Evolutionary conservation across 2,888 invertebrate genomes (phyloP).

Genomic region (Coleophora deauratella): DNA sequence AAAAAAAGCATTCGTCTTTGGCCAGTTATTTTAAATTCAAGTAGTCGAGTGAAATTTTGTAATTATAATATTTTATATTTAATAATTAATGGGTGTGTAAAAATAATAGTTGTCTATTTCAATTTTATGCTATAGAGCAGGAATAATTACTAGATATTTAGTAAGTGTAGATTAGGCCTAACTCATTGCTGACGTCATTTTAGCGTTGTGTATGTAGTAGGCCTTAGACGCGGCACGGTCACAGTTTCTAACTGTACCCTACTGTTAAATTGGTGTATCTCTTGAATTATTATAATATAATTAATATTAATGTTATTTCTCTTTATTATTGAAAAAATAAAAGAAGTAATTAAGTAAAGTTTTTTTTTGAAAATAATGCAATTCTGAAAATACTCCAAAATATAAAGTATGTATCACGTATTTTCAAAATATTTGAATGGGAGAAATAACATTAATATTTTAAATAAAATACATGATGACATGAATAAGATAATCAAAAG

Average conservation of each 20-base stretch:
- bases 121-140: slow-evolving; percentile 39
- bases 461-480: no score
- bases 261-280: slow-evolving; percentile 14
- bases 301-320: slow-evolving; percentile 1
- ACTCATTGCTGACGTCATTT: slow-evolving; percentile 8
- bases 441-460: no score
- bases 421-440: no score
- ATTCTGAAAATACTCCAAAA: no score
- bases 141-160: slow-evolving; percentile 28
- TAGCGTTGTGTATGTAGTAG: slow-evolving; percentile 8
- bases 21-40: slow-evolving; percentile 42
- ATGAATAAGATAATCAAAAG: no score
- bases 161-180: slow-evolving; percentile 43
- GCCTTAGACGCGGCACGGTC: slow-evolving; percentile 24
- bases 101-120: slow-evolving; percentile 39
- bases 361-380: not conserved
- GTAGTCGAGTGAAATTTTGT: slow-evolving; percentile 30
- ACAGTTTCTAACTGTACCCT: slow-evolving; percentile 17
- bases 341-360: not conserved
- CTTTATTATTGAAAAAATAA: slow-evolving; percentile 1
- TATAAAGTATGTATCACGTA: no score
- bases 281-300: slow-evolving; percentile 1
- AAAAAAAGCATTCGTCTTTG: slow-evolving; percentile 29
- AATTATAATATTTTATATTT: slow-evolving; percentile 19
- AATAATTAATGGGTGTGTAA: slow-evolving; percentile 45